These are phyloP conservation scores for Lysiphlebus fabarum DNA, from an alignment of 1,140 invertebrate species.

Conservation along the genomic window DNA sequence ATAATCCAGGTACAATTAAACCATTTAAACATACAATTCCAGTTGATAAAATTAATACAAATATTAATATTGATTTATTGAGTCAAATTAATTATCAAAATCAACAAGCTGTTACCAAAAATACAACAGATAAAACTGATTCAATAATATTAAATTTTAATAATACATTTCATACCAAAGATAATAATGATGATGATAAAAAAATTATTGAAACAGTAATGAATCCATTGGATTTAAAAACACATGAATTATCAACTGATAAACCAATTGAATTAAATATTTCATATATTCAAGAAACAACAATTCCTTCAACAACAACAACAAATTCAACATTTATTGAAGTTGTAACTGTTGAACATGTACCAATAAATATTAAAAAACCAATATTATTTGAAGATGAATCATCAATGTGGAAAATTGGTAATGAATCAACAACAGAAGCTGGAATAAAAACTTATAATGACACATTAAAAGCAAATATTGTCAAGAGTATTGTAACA, in stretches of 20 bases:
- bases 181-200: not conserved
- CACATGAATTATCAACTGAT: not conserved
- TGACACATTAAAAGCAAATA: conserved; percentile 45
- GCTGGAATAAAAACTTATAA: conserved; percentile 40
- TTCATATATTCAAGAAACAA: conserved; percentile 1
- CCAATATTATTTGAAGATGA: not conserved
- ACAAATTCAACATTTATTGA: conserved; percentile 46
- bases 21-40: conserved; percentile 63
- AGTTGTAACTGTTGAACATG: conserved; percentile 43
- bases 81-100: not conserved
- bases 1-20: conserved; percentile 43
- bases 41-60: conserved; percentile 63
- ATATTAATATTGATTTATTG: conserved; percentile 13
- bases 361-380: conserved; percentile 34
- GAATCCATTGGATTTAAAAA: no score
- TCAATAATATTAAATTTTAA: no score
- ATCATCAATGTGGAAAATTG: conserved; percentile 12
- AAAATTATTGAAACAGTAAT: not conserved
- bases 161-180: not conserved
- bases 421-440: conserved; percentile 17
- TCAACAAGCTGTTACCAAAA: not conserved
- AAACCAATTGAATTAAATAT: not conserved
- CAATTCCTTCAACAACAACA: not conserved
- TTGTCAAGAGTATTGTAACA: conserved; percentile 43
- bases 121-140: not conserved